These are phyloP conservation scores for Podiceps cristatus DNA, from an alignment of 2,113 vertebrate genomes.

Conservation along the genomic window DNA sequence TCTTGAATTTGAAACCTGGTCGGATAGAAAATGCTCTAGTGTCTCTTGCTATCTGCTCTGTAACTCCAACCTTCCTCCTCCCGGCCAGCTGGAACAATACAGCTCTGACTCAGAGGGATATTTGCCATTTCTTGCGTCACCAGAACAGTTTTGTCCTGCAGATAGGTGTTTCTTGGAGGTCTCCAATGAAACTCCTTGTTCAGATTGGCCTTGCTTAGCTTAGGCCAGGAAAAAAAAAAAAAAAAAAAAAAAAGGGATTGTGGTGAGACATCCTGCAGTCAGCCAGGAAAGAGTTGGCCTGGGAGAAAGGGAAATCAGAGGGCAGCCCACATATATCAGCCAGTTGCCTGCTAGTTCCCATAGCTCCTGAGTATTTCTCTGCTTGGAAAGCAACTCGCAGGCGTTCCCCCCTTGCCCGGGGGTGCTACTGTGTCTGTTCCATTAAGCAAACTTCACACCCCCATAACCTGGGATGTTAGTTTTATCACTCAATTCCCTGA, in stretches of 20 bases:
- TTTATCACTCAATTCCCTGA: neutral
- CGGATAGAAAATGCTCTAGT: neutral
- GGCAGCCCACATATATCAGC: neutral
- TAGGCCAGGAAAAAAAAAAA: neutral
- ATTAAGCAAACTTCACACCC: neutral
- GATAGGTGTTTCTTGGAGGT: neutral
- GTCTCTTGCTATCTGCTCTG: neutral
- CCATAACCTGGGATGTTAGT: neutral
- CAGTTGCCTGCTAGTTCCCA: neutral
- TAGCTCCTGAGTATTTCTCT: neutral
- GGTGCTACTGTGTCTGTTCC: neutral
- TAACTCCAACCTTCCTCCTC: neutral
- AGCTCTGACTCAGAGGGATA: slow-evolving; percentile 13
- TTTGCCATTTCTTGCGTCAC: neutral
- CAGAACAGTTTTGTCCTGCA: neutral
- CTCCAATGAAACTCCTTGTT: neutral
- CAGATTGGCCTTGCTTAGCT: neutral
- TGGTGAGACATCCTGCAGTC: neutral
- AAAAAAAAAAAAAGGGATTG: neutral
- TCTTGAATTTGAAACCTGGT: neutral
- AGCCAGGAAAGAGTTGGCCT: neutral
- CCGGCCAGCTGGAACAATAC: neutral
- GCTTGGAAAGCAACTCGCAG: neutral
- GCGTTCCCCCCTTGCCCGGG: neutral
- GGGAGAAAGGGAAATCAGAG: neutral